Percentiles rank a stretch among this genome's conserved stretches.
Evolutionary conservation across 2,113 vertebrate genomes (phyloP).

Genomic region (Myotis lucifugus): DNA sequence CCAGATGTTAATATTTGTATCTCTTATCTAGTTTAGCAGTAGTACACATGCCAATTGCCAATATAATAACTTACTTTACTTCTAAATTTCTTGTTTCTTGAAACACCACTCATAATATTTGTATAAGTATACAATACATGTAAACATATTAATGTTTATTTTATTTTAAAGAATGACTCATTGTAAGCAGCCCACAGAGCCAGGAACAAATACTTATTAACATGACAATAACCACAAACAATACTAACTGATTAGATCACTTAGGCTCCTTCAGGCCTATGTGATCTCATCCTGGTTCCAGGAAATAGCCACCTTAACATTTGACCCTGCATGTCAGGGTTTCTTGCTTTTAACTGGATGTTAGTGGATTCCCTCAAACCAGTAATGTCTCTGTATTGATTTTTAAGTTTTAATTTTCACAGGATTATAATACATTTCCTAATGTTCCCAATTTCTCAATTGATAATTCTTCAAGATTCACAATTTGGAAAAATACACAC

Average conservation of each 20-base stretch:
- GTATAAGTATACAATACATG: neutral
- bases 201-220: neutral
- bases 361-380: neutral
- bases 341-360: conserved; percentile 6
- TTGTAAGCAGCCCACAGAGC: neutral
- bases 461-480: neutral
- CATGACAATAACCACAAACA: neutral
- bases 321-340: neutral
- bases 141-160: neutral
- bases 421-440: neutral
- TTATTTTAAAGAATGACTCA: conserved; percentile 31
- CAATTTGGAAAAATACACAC: neutral
- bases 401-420: neutral
- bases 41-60: neutral
- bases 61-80: conserved; percentile 22
- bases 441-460: neutral
- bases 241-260: neutral
- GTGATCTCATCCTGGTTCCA: neutral
- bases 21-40: neutral
- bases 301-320: neutral
- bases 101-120: neutral
- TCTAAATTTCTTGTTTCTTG: neutral
- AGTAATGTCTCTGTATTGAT: neutral
- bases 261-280: neutral
- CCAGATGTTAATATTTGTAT: neutral